Percentiles rank a stretch among this genome's conserved stretches.
phyloP scores from a whole-genome alignment of 2,113 vertebrate genomes.

The Plestiodon gilberti region DNA sequence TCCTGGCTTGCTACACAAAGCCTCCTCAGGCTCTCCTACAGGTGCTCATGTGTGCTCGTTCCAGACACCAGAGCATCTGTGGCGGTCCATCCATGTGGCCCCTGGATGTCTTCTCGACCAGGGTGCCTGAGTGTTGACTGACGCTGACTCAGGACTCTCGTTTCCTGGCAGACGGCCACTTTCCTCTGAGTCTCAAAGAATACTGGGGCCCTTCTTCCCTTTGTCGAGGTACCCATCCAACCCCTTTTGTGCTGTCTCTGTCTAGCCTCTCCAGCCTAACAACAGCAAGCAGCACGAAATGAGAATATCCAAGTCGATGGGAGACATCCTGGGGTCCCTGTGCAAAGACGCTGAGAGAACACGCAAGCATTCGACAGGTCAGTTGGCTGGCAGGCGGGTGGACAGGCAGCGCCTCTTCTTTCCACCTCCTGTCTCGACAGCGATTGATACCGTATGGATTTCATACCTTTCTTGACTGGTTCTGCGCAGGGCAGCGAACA shows the following conservation, averaged over 20 bases:
- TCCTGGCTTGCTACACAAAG: too few species aligned
- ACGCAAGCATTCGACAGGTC: constrained; percentile 90
- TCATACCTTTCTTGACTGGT: too few species aligned
- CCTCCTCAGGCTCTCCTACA: too few species aligned
- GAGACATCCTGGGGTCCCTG: constrained; percentile 88
- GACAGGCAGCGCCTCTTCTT: rapidly evolving
- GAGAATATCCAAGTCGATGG: constrained; percentile 88
- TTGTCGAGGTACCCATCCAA: neutral
- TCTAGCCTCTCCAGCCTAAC: constrained; percentile 86
- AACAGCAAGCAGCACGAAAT: constrained; percentile 90
- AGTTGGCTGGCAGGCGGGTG: too few species aligned
- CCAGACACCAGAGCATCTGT: too few species aligned
- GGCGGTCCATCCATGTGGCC: neutral
- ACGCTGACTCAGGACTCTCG: too few species aligned
- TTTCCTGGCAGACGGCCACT: neutral
- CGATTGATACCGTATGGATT: neutral
- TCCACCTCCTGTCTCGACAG: neutral
- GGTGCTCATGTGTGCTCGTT: too few species aligned
- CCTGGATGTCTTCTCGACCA: neutral
- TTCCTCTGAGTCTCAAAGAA: too few species aligned
- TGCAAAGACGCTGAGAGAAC: constrained; percentile 87
- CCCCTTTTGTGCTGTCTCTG: constrained; percentile 33
- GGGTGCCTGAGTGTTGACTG: neutral
- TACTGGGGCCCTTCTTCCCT: neutral
- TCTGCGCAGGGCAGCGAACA: too few species aligned